Evolutionary conservation across 2,113 vertebrate species (phyloP).

Genomic region (Amblyornis subalaris): DNA sequence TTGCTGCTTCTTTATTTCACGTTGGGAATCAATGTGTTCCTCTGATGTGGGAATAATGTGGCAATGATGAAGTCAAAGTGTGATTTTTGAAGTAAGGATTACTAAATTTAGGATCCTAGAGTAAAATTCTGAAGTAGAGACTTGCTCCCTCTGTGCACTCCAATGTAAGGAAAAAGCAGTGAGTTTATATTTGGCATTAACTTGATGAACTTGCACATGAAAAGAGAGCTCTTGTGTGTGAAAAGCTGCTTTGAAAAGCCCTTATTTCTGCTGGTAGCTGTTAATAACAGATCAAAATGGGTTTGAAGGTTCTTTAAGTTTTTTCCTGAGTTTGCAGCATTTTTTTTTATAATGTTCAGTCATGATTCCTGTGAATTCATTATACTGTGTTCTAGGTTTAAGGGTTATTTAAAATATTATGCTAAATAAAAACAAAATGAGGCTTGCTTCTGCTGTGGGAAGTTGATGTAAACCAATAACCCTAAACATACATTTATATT

Average conservation of each 20-base stretch:
- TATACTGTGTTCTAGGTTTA: neutral
- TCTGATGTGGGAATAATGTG: neutral
- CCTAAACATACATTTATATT: neutral
- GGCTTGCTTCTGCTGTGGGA: neutral
- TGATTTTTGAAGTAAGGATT: neutral
- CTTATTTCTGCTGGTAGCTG: neutral
- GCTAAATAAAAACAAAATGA: neutral
- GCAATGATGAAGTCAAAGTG: neutral
- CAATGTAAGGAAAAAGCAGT: neutral
- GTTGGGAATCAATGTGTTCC: neutral
- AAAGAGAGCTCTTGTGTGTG: neutral
- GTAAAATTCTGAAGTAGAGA: neutral
- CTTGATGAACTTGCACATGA: neutral
- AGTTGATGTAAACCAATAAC: neutral
- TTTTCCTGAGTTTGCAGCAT: neutral
- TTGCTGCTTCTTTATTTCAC: neutral
- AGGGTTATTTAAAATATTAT: neutral
- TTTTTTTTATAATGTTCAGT: neutral
- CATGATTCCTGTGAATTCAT: neutral
- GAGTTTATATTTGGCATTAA: neutral
- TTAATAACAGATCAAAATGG: neutral
- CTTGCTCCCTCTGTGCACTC: neutral
- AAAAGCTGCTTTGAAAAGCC: neutral
- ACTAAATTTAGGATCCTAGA: neutral
- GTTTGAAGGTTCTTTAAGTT: neutral